These are phyloP conservation scores for Polyommatus icarus DNA, from an alignment of 2,888 invertebrate species.

Conservation along the genomic window DNA sequence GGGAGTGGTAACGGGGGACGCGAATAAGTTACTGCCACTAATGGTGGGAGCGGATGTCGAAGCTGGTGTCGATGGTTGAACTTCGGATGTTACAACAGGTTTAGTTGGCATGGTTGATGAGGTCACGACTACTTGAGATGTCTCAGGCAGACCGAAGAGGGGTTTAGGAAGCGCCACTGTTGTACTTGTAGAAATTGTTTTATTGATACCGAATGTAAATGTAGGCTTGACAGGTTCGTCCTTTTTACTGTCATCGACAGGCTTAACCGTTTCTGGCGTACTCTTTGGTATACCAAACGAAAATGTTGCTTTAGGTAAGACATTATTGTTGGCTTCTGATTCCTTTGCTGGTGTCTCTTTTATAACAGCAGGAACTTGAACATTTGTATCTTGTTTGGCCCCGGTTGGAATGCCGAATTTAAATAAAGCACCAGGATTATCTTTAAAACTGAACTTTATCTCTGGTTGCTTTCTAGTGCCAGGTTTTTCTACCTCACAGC, in stretches of 20 bases:
- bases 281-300: conserved; percentile 51
- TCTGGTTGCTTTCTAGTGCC: conserved; percentile 44
- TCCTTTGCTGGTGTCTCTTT: conserved; percentile 42
- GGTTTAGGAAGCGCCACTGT: conserved; percentile 39
- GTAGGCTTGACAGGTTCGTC: conserved; percentile 48
- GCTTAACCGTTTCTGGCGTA: conserved; percentile 45
- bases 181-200: conserved; percentile 39
- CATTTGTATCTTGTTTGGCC: conserved; percentile 26
- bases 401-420: conserved; percentile 59
- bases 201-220: conserved; percentile 61
- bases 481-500: conserved; percentile 57
- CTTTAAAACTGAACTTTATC: conserved; percentile 56
- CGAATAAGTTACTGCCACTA: conserved; percentile 19
- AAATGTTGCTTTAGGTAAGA: conserved; percentile 53
- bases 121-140: background rate
- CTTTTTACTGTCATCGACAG: conserved; percentile 38
- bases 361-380: conserved; percentile 33
- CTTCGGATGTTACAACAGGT: background rate
- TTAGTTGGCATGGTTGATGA: background rate
- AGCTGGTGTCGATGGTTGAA: background rate
- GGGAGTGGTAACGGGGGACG: background rate
- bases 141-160: background rate
- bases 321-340: conserved; percentile 56
- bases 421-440: conserved; percentile 45
- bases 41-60: conserved; percentile 8